phyloP scores from a whole-genome alignment of 1,140 invertebrate genomes.

The Cydia splendana region DNA sequence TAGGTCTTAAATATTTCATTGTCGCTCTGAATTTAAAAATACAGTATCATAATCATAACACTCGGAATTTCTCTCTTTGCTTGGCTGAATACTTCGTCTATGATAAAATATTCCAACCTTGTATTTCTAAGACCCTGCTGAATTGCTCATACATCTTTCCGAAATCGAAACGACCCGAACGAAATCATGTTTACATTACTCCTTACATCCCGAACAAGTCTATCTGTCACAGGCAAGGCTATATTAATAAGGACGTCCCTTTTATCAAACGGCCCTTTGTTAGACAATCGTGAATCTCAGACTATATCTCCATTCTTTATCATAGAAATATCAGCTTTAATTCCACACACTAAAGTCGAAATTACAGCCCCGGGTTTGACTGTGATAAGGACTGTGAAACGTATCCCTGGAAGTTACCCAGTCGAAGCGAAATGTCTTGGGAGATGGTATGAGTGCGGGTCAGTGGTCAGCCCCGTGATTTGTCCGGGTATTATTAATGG shows the following conservation, averaged over 20 bases:
- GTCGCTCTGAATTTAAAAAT: no score
- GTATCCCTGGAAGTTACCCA: constrained; percentile 1
- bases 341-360: not conserved
- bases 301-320: not conserved
- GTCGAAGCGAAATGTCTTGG: not conserved
- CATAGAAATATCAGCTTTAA: not conserved
- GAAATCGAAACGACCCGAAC: constrained; percentile 1
- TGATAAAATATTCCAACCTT: not conserved
- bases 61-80: no score
- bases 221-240: constrained; percentile 28
- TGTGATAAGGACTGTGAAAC: not conserved
- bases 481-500: constrained; percentile 22
- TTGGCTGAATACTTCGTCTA: not conserved
- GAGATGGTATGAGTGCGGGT: not conserved
- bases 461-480: not conserved
- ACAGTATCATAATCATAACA: no score
- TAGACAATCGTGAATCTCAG: not conserved
- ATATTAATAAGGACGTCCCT: constrained; percentile 32
- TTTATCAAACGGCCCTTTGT: constrained; percentile 25
- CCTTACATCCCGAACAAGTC: constrained; percentile 17
- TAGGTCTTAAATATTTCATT: no score
- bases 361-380: not conserved
- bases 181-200: constrained; percentile 30
- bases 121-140: not conserved
- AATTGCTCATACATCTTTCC: not conserved